Evolutionary conservation across 2,113 vertebrate species (phyloP).

Genomic region (Theristicus caerulescens): DNA sequence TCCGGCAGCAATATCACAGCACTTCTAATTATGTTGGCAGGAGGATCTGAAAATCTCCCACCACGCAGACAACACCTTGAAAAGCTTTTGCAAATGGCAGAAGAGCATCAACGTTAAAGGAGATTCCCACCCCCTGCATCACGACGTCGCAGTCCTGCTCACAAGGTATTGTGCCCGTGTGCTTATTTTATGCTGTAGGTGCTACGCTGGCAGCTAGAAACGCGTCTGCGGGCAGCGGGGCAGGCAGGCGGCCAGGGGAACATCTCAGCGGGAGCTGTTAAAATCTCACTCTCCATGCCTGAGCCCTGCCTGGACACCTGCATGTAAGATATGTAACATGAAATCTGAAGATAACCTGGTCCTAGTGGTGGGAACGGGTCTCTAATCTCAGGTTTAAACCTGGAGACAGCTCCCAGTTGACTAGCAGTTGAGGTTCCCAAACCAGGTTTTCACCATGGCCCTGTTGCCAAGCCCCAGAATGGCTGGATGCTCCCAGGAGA

Average conservation of each 20-base stretch:
- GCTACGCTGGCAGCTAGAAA: rapidly evolving
- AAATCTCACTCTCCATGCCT: rapidly evolving
- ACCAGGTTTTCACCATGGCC: neutral
- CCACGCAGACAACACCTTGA: constrained; percentile 92
- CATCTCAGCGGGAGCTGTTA: neutral
- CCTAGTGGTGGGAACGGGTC: neutral
- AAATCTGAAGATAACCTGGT: neutral
- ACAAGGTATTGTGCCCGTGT: constrained; percentile 78
- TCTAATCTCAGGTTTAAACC: neutral
- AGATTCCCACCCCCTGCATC: constrained; percentile 88
- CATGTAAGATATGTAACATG: rapidly evolving
- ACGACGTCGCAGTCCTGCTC: constrained; percentile 90
- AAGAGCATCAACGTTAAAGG: constrained; percentile 90
- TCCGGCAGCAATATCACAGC: neutral
- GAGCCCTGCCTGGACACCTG: neutral
- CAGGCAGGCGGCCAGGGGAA: neutral
- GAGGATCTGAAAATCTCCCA: constrained; percentile 92
- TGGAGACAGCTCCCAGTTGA: neutral
- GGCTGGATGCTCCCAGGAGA: neutral
- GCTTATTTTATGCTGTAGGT: rapidly evolving
- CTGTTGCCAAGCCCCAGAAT: neutral
- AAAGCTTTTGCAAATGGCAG: constrained; percentile 97
- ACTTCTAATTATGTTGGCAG: constrained; percentile 58
- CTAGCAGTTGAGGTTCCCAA: neutral
- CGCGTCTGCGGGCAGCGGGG: neutral